These are phyloP conservation scores for Leucoraja ocellata DNA, from an alignment of 2,797 vertebrate species.

Conservation along the genomic window DNA sequence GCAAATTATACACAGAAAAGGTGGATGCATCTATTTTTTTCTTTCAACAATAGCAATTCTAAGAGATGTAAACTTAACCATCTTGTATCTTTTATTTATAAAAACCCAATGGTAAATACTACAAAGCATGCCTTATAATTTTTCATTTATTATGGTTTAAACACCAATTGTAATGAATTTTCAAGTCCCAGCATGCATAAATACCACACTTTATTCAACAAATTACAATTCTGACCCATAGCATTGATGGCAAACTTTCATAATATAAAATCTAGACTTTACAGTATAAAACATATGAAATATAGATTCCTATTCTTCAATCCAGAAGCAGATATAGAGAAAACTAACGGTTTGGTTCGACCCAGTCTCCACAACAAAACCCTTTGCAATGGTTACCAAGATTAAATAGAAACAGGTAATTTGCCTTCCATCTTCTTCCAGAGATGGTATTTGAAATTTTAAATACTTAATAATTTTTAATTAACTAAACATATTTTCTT, in stretches of 20 bases:
- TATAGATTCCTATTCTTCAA: not conserved
- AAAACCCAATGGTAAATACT: not conserved
- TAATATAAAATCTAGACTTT: not conserved
- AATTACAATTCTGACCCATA: not conserved
- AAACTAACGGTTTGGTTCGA: not conserved
- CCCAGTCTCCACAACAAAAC: not conserved
- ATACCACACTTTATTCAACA: not conserved
- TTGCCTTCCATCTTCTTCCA: not conserved
- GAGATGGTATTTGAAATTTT: not conserved
- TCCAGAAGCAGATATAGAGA: no score
- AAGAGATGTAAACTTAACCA: not conserved
- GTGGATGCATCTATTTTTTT: not conserved
- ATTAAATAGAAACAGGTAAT: not conserved
- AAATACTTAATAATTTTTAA: not conserved
- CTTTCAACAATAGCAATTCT: not conserved
- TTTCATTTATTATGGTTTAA: not conserved
- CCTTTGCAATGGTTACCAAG: not conserved
- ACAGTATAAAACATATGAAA: not conserved
- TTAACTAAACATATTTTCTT: not conserved
- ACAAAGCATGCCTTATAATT: not conserved
- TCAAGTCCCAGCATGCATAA: not conserved
- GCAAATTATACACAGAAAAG: slow-evolving; percentile 9
- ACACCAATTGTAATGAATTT: not conserved
- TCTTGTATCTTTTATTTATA: no score
- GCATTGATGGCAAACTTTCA: not conserved